Evolutionary conservation across 2,113 vertebrate species (phyloP).

Genomic region (Strigops habroptila): DNA sequence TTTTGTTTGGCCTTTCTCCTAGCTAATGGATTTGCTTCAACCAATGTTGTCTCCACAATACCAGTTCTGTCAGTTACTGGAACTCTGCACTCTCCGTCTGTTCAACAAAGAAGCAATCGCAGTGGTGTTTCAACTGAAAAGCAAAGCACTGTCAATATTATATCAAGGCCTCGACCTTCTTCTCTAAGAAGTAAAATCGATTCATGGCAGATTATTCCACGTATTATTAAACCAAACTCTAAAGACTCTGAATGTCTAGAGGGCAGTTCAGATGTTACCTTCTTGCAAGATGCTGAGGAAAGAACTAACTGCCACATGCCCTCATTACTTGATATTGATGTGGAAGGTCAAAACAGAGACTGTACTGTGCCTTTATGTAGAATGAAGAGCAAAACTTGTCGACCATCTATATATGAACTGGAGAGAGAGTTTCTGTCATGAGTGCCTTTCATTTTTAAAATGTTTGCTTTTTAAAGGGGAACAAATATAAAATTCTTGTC

Average conservation of each 20-base stretch:
- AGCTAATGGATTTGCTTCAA: conserved; percentile 48
- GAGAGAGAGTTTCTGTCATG: conserved; percentile 89
- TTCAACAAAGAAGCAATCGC: not conserved
- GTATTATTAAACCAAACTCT: conserved; percentile 74
- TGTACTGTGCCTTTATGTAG: conserved; percentile 86
- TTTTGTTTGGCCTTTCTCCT: not conserved
- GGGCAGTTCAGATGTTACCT: conserved; percentile 55
- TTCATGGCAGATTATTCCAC: conserved; percentile 72
- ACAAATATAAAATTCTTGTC: not conserved
- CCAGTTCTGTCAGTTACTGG: not conserved
- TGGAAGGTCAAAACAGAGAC: conserved; percentile 88
- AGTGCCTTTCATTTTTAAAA: conserved; percentile 54
- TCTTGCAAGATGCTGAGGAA: conserved; percentile 63
- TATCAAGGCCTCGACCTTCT: conserved; percentile 73
- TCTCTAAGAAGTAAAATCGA: conserved; percentile 75
- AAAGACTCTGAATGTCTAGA: conserved; percentile 71
- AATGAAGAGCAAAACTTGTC: conserved; percentile 77
- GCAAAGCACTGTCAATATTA: not conserved
- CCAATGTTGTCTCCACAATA: not conserved
- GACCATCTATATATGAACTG: conserved; percentile 80
- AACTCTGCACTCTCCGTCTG: not conserved
- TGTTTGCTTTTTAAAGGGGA: conserved; percentile 13
- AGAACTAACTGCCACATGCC: conserved; percentile 64
- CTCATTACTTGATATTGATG: conserved; percentile 83
- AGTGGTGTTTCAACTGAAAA: not conserved